phyloP scores from a whole-genome alignment of 35 echinoderm and acorn worm species.

The Apostichopus californicus region DNA sequence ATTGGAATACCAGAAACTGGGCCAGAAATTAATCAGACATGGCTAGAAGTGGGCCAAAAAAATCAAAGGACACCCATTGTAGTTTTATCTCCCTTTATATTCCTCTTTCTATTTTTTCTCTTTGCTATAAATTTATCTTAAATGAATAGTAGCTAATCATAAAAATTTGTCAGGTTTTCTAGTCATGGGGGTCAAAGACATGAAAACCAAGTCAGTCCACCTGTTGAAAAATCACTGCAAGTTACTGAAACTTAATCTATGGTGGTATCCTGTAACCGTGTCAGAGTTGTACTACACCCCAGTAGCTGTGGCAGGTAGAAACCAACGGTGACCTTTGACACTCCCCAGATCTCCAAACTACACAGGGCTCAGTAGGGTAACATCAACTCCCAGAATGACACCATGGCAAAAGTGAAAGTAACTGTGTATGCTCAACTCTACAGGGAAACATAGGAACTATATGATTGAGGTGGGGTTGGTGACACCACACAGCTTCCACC shows the following conservation, averaged over 20 bases:
- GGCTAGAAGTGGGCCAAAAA: neutral
- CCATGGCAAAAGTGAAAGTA: neutral
- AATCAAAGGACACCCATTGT: neutral
- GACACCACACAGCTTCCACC: too few relatives aligned
- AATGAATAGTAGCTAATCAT: too few relatives aligned
- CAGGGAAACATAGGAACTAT: too few relatives aligned
- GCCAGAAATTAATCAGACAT: neutral
- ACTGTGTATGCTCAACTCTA: neutral
- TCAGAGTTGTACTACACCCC: too few relatives aligned
- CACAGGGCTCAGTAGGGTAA: too few relatives aligned
- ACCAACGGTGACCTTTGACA: too few relatives aligned
- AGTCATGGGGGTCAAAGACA: neutral
- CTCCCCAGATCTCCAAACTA: too few relatives aligned
- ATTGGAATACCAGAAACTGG: neutral
- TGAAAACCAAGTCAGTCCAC: neutral
- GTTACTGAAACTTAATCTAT: too few relatives aligned
- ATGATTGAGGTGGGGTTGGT: too few relatives aligned
- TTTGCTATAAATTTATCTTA: neutral
- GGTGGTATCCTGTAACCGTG: too few relatives aligned
- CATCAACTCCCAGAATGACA: neutral
- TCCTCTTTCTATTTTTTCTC: neutral
- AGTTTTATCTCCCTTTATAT: neutral
- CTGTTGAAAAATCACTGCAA: neutral
- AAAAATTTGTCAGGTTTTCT: neutral
- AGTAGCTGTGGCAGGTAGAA: too few relatives aligned